phyloP scores from a whole-genome alignment of 2,797 vertebrate genomes.

The Cryptoblepharus egeriae region DNA sequence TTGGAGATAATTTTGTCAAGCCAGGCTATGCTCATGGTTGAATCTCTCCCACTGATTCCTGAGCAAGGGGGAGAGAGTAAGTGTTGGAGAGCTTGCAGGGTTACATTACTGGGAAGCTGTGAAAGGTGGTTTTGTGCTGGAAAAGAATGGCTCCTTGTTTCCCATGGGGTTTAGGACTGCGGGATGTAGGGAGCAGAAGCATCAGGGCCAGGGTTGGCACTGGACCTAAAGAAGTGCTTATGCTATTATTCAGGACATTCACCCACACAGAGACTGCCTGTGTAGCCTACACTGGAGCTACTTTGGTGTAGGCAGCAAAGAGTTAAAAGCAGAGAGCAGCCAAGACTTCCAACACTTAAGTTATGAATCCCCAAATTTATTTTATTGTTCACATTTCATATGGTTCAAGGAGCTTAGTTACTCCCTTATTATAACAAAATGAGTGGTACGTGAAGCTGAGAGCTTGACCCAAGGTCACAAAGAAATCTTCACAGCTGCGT shows the following conservation, averaged over 20 bases:
- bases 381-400: too few species aligned
- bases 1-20: too few species aligned
- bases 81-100: not conserved
- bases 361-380: too few species aligned
- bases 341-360: too few species aligned
- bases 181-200: not conserved
- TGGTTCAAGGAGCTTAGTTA: too few species aligned
- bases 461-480: too few species aligned
- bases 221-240: not conserved
- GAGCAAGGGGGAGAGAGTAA: not conserved
- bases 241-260: not conserved
- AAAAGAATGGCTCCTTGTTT: conserved; percentile 23
- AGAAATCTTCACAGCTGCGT: too few species aligned
- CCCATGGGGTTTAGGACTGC: not conserved
- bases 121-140: conserved; percentile 20
- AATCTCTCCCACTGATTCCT: not conserved
- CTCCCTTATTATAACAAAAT: too few species aligned
- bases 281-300: too few species aligned
- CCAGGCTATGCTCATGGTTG: not conserved
- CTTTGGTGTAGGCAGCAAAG: too few species aligned
- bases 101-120: conserved; percentile 1
- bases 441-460: too few species aligned
- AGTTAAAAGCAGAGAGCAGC: too few species aligned
- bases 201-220: not conserved
- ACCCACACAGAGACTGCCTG: not conserved